These are phyloP conservation scores for Epizoanthus fatuus DNA, from an alignment of 92 coral and sea anemone genomes.

Conservation along the genomic window DNA sequence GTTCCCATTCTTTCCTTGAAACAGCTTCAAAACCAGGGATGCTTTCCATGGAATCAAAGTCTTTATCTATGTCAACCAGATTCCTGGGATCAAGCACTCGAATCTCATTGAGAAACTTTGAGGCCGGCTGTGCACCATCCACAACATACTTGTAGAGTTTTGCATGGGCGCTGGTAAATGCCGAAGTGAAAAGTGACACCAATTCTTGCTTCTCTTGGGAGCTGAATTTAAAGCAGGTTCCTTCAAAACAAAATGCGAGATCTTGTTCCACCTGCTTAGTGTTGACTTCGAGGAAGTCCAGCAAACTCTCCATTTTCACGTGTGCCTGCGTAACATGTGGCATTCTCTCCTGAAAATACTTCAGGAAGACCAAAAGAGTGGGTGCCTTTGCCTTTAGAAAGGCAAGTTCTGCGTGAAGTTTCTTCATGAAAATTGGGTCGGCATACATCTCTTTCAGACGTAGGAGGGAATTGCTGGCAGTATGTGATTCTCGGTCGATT, in stretches of 20 bases:
- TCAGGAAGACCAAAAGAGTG: constrained; percentile 30
- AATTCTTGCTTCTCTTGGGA: constrained; percentile 13
- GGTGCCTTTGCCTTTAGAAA: constrained; percentile 47
- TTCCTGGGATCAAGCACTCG: constrained; percentile 10
- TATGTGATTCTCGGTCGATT: constrained; percentile 20
- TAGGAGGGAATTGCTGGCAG: constrained; percentile 38
- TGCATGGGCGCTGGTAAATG: constrained; percentile 8
- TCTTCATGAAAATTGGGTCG: constrained; percentile 33
- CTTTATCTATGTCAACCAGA: not conserved
- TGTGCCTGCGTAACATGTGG: constrained; percentile 59
- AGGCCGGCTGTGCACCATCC: constrained; percentile 31
- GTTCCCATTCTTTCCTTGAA: constrained; percentile 60
- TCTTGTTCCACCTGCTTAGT: constrained; percentile 50
- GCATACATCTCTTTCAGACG: constrained; percentile 53
- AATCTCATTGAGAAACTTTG: constrained; percentile 19
- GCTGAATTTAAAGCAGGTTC: not conserved
- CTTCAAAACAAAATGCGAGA: constrained; percentile 47
- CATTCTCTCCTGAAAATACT: constrained; percentile 40
- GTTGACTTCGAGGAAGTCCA: constrained; percentile 50
- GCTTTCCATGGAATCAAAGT: constrained; percentile 17
- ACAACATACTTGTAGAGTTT: constrained; percentile 13
- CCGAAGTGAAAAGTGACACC: not conserved
- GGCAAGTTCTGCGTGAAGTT: constrained; percentile 45
- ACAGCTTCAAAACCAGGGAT: constrained; percentile 53
- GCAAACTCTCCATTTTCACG: constrained; percentile 51